A percentile compares a stretch with the other conserved stretches of the same genome.
These are phyloP conservation scores for Phylloscopus trochilus DNA, from an alignment of 2,113 vertebrate genomes.

Conservation along the genomic window DNA sequence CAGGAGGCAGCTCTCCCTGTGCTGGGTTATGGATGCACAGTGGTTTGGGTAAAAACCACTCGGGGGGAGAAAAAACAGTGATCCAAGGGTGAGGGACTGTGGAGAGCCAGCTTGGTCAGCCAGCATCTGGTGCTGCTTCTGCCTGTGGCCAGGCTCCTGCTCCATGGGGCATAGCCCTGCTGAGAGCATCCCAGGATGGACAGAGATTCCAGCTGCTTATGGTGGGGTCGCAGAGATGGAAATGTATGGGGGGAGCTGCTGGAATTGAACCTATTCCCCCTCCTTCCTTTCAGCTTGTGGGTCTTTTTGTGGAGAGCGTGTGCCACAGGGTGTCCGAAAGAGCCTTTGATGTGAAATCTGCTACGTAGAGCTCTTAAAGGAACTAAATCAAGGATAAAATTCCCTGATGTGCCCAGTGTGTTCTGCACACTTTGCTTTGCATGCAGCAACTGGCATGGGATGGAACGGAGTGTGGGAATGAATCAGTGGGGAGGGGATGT, in stretches of 20 bases:
- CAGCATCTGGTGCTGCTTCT: rapidly evolving
- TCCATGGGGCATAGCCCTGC: background rate
- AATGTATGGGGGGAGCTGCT: rapidly evolving
- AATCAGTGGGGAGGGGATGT: background rate
- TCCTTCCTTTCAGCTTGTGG: background rate
- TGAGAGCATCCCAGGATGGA: rapidly evolving
- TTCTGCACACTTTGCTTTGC: background rate
- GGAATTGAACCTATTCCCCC: background rate
- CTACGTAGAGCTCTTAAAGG: background rate
- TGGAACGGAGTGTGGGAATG: background rate
- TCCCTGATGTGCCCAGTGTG: rapidly evolving
- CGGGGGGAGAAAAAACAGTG: background rate
- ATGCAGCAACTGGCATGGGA: background rate
- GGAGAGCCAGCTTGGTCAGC: background rate
- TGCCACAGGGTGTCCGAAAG: rapidly evolving
- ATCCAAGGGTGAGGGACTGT: background rate
- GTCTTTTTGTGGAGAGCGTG: background rate
- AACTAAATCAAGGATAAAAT: background rate
- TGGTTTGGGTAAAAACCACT: background rate
- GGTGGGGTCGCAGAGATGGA: background rate
- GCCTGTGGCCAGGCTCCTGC: background rate
- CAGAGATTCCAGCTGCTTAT: rapidly evolving
- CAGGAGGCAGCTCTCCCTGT: background rate
- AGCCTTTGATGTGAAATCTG: background rate
- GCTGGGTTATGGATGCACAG: background rate